Evolutionary conservation across 2,113 vertebrate genomes (phyloP).

Genomic region (Dromiciops gliroides): DNA sequence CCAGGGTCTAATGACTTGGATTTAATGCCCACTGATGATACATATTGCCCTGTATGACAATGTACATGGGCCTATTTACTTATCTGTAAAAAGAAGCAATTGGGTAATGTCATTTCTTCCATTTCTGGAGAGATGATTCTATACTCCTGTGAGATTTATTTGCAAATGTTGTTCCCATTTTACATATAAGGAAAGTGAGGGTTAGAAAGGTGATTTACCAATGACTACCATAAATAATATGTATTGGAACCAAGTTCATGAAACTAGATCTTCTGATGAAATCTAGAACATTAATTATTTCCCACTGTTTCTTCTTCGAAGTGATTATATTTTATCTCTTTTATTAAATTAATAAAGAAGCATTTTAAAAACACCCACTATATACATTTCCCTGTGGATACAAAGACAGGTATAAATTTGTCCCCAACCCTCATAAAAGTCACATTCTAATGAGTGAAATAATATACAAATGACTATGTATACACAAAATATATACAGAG

Average conservation of each 20-base stretch:
- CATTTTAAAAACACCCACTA: neutral
- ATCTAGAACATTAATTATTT: neutral
- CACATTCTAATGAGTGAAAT: neutral
- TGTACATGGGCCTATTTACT: neutral
- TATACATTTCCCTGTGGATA: neutral
- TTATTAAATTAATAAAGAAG: neutral
- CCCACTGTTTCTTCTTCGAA: neutral
- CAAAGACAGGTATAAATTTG: neutral
- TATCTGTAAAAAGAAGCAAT: neutral
- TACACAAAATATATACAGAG: neutral
- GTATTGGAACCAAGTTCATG: neutral
- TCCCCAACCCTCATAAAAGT: neutral
- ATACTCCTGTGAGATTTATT: neutral
- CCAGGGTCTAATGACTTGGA: neutral
- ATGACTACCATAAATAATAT: neutral
- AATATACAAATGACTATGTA: neutral
- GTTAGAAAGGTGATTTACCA: neutral
- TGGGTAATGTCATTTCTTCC: neutral
- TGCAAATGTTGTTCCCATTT: neutral
- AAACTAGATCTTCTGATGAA: neutral
- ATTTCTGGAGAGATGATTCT: neutral
- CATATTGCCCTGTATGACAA: neutral
- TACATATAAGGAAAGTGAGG: neutral
- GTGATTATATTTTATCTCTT: neutral
- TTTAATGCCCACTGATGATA: neutral